phyloP scores from a whole-genome alignment of 2,888 invertebrate species.

The Omphaloscelis lunosa region DNA sequence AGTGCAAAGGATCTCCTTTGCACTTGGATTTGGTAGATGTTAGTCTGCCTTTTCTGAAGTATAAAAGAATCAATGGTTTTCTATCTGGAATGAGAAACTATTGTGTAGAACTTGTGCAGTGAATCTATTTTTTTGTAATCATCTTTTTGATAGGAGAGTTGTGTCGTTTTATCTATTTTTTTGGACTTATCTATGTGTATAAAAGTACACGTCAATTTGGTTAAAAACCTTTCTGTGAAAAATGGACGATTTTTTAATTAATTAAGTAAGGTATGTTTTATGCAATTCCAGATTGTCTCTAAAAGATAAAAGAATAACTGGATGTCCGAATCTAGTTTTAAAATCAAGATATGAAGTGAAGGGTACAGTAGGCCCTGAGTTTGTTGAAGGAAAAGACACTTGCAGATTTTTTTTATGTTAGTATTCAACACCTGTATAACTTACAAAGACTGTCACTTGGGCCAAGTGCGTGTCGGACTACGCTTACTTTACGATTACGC shows the following conservation, averaged over 20 bases:
- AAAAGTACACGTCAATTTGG: too few relatives aligned
- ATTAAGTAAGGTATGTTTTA: too few relatives aligned
- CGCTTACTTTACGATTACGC: too few relatives aligned
- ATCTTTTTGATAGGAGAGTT: background rate
- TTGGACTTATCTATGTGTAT: too few relatives aligned
- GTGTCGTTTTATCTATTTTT: background rate
- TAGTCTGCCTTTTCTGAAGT: constrained; percentile 3
- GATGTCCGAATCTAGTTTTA: constrained; percentile 56
- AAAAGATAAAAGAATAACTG: constrained; percentile 41
- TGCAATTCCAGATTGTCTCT: constrained; percentile 55
- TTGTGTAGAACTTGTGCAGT: constrained; percentile 32
- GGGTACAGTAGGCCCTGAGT: constrained; percentile 66
- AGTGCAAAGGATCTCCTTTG: too few relatives aligned
- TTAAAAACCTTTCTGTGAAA: too few relatives aligned
- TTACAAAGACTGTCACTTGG: background rate
- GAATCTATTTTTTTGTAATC: background rate
- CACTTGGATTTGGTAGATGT: constrained; percentile 7
- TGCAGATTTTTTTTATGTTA: constrained; percentile 62
- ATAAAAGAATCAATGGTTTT: constrained; percentile 16
- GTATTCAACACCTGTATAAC: constrained; percentile 7
- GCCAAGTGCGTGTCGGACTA: too few relatives aligned
- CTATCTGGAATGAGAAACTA: constrained; percentile 28
- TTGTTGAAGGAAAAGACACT: constrained; percentile 69
- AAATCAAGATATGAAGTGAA: constrained; percentile 63
- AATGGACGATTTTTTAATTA: too few relatives aligned